A percentile compares a stretch with the other conserved stretches of the same genome.
phyloP scores from a whole-genome alignment of 2,113 vertebrate genomes.

The Lota lota region DNA sequence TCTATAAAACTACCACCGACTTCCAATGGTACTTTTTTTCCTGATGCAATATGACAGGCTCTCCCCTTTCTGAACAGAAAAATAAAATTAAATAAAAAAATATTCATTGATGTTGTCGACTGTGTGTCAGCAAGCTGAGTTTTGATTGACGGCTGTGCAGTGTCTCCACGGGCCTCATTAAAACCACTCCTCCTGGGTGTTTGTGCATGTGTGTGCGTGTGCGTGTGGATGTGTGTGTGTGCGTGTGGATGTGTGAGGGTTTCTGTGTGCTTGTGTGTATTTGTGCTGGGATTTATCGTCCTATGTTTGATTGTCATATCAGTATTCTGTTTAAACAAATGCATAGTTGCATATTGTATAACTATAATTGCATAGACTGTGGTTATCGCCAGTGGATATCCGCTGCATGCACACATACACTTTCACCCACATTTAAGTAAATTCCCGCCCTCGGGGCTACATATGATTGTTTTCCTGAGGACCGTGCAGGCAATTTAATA shows the following conservation, averaged over 20 bases:
- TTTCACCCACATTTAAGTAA: slow-evolving; percentile 36
- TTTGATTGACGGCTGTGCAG: slow-evolving; percentile 74
- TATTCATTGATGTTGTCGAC: slow-evolving; percentile 74
- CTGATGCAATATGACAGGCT: slow-evolving; percentile 68
- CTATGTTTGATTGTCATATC: too few species aligned
- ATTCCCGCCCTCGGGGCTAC: slow-evolving; percentile 55
- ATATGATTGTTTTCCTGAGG: slow-evolving; percentile 43
- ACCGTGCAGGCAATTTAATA: slow-evolving; percentile 34
- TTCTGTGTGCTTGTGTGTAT: slow-evolving; percentile 19
- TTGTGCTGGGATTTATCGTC: too few species aligned
- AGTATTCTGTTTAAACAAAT: slow-evolving; percentile 49
- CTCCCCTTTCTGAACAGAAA: slow-evolving; percentile 48
- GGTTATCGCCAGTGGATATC: slow-evolving; percentile 43
- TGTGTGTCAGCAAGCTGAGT: slow-evolving; percentile 72
- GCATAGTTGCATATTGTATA: slow-evolving; percentile 45
- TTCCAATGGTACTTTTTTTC: slow-evolving; percentile 45
- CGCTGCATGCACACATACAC: slow-evolving; percentile 12
- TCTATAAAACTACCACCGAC: slow-evolving; percentile 37
- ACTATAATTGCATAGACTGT: slow-evolving; percentile 34
- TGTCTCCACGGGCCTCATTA: slow-evolving; percentile 80
- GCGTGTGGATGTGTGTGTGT: slow-evolving; percentile 15
- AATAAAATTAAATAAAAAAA: slow-evolving; percentile 33
- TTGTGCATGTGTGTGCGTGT: slow-evolving; percentile 1
- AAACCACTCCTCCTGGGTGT: slow-evolving; percentile 51
- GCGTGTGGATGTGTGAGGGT: slow-evolving; percentile 42